phyloP scores from a whole-genome alignment of 2,888 invertebrate genomes.

The Hylaea fasciaria region DNA sequence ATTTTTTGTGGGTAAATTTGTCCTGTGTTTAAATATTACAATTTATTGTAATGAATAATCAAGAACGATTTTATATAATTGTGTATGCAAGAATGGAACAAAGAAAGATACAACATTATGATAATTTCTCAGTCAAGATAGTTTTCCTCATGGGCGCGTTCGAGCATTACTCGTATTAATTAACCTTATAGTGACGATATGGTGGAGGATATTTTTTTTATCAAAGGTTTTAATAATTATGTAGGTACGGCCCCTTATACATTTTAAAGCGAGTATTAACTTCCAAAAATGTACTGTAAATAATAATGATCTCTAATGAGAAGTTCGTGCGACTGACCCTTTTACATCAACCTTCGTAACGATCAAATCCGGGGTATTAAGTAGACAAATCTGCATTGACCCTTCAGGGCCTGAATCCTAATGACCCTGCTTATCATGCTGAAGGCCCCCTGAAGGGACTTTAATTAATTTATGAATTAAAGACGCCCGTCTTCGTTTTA shows the following conservation, averaged over 20 bases:
- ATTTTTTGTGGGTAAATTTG: neutral
- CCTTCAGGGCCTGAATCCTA: conserved; percentile 65
- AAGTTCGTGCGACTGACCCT: conserved; percentile 31
- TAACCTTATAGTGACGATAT: too few relatives aligned
- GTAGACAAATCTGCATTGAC: conserved; percentile 72
- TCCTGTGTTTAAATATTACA: too few relatives aligned
- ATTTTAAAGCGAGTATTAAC: neutral
- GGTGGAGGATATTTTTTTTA: too few relatives aligned
- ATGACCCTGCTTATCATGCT: conserved; percentile 78
- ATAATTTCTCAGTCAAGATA: too few relatives aligned
- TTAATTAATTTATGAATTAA: conserved; percentile 82
- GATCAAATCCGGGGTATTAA: conserved; percentile 57
- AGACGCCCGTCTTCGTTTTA: conserved; percentile 63
- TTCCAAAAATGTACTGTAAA: neutral
- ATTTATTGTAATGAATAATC: too few relatives aligned
- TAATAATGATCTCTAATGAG: conserved; percentile 9
- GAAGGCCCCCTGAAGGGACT: conserved; percentile 47
- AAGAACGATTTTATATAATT: too few relatives aligned
- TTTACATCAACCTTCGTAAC: conserved; percentile 43
- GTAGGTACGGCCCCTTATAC: neutral
- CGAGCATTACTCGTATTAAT: too few relatives aligned
- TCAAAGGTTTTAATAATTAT: too few relatives aligned
- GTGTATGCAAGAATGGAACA: too few relatives aligned
- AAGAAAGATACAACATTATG: too few relatives aligned
- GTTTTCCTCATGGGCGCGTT: too few relatives aligned